Evolutionary conservation across 2,888 invertebrate species (phyloP), one percentile per base, ranked within the genome.

Genomic region (Heterodera filipjevi): DNA sequence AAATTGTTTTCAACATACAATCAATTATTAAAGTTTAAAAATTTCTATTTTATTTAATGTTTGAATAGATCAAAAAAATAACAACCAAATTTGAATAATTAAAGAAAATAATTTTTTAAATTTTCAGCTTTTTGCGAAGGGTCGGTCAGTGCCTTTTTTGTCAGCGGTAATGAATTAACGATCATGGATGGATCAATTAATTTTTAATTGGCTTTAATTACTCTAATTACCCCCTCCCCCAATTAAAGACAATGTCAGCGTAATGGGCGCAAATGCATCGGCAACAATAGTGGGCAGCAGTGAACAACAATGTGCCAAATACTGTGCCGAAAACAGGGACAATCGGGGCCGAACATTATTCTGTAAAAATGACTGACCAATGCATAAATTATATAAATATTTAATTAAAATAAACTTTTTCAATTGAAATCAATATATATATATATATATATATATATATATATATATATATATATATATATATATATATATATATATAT

Each of bases 61-160:
- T n/a, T n/a, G n/a, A n/a, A n/a, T n/a, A n/a, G n/a, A n/a, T n/a
- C n/a, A n/a, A n/a, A n/a, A n/a, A n/a, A n/a, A n/a, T n/a, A n/a
- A n/a, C n/a, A n/a, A n/a, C n/a, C n/a, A n/a, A n/a, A n/a, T n/a
- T n/a, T n/a, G n/a, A n/a, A n/a, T n/a, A n/a, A n/a, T n/a, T n/a
- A n/a, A n/a, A n/a, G n/a, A 19, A 53, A 53, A 53, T 59, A n/a
- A 59, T 59, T 72, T 77, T 30, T 32, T 78, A 14, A n/a, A 12
- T 68, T 77, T 79, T 79, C 32, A 79, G 79, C 79, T n/a, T 73
- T 79, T 70, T 79, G 79, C 72, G 79, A 79, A 66, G 71, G 77
- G 10, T 59, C 53, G 33, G n/a, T 71, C 49, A 79, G 71, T 35
- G 79, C 79, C n/a, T 79, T 79, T 66, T 79, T 71, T 27, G 79